Conservation (phyloP, 2,888 invertebrate species). For the Orchesellides sinensis region DNA sequence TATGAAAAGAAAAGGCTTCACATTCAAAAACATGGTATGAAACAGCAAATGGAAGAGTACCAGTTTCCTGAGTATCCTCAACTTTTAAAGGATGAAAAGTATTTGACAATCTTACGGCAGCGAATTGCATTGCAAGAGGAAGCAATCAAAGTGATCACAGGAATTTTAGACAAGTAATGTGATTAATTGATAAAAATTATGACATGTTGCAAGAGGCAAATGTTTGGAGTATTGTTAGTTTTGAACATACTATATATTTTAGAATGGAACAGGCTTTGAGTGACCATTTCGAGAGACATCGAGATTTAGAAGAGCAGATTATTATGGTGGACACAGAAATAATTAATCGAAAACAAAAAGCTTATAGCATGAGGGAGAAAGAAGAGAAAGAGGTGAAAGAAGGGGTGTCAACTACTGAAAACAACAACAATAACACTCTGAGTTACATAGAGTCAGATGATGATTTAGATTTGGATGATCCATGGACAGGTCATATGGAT, state of each 20-base stretch:
- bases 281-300: conserved; percentile 58
- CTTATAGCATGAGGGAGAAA: conserved; percentile 33
- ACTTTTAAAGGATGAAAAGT: conserved; percentile 15
- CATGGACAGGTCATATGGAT: conserved; percentile 24
- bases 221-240: no score
- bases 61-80: conserved; percentile 37
- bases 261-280: conserved; percentile 61
- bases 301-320: conserved; percentile 68
- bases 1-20: conserved; percentile 44
- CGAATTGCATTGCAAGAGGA: conserved; percentile 69
- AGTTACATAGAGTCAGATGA: background rate
- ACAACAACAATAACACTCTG: background rate
- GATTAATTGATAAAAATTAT: background rate
- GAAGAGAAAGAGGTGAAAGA: conserved; percentile 17
- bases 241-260: no score
- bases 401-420: background rate
- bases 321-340: conserved; percentile 62
- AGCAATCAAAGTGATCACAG: conserved; percentile 68
- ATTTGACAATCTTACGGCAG: conserved; percentile 47
- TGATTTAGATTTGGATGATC: conserved; percentile 9
- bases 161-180: conserved; percentile 62
- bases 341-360: conserved; percentile 36
- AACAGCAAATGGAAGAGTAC: conserved; percentile 30
- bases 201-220: no score
- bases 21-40: conserved; percentile 16